Percentiles rank a stretch among this genome's conserved stretches.
phyloP scores from a whole-genome alignment of 1,140 invertebrate species.

The Bilobella aurantiaca region DNA sequence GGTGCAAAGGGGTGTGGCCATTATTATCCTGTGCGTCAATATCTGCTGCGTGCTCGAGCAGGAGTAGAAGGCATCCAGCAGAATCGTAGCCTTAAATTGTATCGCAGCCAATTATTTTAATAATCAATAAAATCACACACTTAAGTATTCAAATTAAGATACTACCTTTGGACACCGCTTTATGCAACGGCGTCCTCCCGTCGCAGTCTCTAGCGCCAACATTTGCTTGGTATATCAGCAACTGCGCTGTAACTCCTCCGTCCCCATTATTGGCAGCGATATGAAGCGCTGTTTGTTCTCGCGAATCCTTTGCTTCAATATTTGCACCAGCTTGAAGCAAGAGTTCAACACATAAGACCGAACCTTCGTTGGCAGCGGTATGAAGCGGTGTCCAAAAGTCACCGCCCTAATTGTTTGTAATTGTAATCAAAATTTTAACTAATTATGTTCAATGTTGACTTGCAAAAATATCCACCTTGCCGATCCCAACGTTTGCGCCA shows the following conservation, averaged over 20 bases:
- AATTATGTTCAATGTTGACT: no score
- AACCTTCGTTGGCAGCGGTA: constrained; percentile 17
- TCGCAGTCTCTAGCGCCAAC: constrained; percentile 39
- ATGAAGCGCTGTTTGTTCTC: constrained; percentile 15
- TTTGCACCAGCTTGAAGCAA: constrained; percentile 53
- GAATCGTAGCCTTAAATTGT: background rate
- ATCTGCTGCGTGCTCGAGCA: constrained; percentile 53
- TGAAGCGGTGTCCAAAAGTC: constrained; percentile 15
- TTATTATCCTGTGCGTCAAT: constrained; percentile 72
- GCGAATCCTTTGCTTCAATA: constrained; percentile 39
- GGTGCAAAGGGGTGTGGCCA: constrained; percentile 76
- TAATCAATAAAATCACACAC: background rate
- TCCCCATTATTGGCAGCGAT: constrained; percentile 10
- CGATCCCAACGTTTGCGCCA: constrained; percentile 17
- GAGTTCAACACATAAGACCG: background rate
- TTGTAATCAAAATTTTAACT: no score
- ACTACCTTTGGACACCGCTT: constrained; percentile 47
- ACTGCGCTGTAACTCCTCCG: background rate
- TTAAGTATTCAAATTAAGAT: background rate
- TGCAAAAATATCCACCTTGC: no score
- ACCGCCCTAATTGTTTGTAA: background rate
- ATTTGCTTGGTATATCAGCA: constrained; percentile 16
- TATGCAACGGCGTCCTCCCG: constrained; percentile 53
- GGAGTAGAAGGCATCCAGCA: background rate
- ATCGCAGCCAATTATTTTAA: background rate